Base-by-base conservation (phyloP, 2,888 invertebrate genomes). In the Tipula helvola region DNA sequence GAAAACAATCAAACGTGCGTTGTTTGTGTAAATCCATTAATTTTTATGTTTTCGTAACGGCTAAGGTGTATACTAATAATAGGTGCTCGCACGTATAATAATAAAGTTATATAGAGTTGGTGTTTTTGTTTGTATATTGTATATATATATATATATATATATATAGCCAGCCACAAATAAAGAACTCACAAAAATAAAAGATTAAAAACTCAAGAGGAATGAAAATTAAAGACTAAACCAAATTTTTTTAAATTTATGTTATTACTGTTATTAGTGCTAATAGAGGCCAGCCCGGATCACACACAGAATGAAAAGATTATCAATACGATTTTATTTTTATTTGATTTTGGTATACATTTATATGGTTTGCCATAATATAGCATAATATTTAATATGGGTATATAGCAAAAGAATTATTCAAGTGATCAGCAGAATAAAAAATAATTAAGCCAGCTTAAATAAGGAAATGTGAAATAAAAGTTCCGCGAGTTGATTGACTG, bases 251-350 rank as follows among this genome's bases (percentile, higher is more conserved):
- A 84, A 84, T 84, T 84, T 39, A 84, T 84, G 41, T 84, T 84
- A 84, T 84, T 84, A 84, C 41, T 84, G 84, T 84, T 84, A 84
- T 84, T 84, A 41, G 39, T 39, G 41, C 84, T 84, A 84, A 84
- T 84, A 84, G 84, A 84, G 36, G 39, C 84, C 84, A 84, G 41
- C 84, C 84, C 39, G 36, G 84, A 84, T 84, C 84, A 39, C 84
- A 84, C 84, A 84, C 84, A 84, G 84, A 84, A 84, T 84, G n/a
- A 39, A 84, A 84, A 39, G n/a, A 84, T 39, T 71, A 71, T 71
- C 71, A 28, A 71, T 71, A 71, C 71, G 28, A 10, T 52, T 71
- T 12, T 12, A 28, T 71, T 71, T 71, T 28, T 52, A 39, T 28
- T 28, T 28, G 39, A 16, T 52, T 71, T 71, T 71, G n/a, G n/a